Conservation (phyloP, 2,888 invertebrate species). For the Epinotia brunnichana region DNA sequence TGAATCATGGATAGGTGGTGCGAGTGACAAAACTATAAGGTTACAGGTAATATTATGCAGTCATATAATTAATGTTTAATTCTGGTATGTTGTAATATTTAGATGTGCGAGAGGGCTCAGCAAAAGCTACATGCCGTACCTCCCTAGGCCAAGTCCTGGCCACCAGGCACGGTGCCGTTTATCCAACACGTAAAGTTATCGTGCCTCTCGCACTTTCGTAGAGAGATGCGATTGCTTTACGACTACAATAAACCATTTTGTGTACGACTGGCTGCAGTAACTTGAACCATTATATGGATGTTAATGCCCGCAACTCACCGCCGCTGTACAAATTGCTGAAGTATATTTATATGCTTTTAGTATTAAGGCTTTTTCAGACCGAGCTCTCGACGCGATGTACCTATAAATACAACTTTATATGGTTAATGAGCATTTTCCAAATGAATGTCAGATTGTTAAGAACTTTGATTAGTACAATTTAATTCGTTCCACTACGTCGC, state of each 20-base stretch:
- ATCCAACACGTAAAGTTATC: neutral
- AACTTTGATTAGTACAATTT: no score
- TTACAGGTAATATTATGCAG: neutral
- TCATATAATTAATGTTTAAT: neutral
- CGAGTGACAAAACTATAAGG: neutral
- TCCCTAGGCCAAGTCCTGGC: neutral
- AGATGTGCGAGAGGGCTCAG: neutral
- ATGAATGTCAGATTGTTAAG: no score
- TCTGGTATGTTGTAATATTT: slow-evolving; percentile 1
- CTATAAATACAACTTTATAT: slow-evolving; percentile 23
- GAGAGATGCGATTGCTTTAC: neutral
- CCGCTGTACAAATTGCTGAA: slow-evolving; percentile 12
- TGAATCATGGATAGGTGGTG: slow-evolving; percentile 2
- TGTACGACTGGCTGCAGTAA: neutral
- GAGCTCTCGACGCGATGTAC: slow-evolving; percentile 15
- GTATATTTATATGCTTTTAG: neutral
- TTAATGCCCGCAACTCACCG: neutral
- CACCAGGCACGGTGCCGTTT: neutral
- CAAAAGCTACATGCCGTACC: neutral
- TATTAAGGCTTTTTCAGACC: neutral
- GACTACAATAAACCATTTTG: neutral
- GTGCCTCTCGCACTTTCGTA: neutral
- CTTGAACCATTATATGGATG: neutral
- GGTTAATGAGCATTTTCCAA: no score
- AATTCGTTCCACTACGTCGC: no score